phyloP scores from a whole-genome alignment of 2,113 vertebrate genomes.

The Spilogale gracilis region DNA sequence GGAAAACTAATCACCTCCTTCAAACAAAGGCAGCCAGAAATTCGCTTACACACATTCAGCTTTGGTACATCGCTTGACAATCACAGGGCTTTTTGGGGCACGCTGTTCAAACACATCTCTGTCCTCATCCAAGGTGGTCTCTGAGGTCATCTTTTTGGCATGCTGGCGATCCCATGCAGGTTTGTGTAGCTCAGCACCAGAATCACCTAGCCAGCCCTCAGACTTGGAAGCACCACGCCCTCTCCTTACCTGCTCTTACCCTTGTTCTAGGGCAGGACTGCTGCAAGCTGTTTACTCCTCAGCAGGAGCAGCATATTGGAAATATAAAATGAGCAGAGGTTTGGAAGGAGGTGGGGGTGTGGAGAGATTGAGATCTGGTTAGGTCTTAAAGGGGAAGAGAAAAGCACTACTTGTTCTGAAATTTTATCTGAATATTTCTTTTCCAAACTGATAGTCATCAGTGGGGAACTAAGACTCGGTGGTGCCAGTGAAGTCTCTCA shows the following conservation, averaged over 20 bases:
- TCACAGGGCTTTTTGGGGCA: background rate
- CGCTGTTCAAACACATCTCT: background rate
- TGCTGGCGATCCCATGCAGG: background rate
- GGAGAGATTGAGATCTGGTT: background rate
- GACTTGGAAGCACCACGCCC: background rate
- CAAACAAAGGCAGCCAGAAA: slow-evolving; percentile 44
- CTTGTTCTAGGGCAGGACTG: background rate
- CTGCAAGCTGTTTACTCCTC: background rate
- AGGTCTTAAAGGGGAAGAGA: background rate
- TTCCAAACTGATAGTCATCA: too few species aligned
- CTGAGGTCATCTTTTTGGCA: background rate
- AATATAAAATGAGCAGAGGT: background rate
- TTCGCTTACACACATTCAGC: background rate
- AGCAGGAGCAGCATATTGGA: background rate
- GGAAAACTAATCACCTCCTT: slow-evolving; percentile 54
- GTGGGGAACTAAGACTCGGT: background rate
- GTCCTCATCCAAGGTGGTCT: background rate
- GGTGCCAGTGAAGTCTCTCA: background rate
- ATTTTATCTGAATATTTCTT: background rate
- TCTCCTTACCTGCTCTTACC: background rate
- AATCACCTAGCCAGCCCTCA: background rate
- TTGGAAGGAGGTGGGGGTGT: background rate
- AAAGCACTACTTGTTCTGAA: background rate
- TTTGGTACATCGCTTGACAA: background rate
- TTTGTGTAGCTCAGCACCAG: background rate